Evolutionary conservation across 2,888 invertebrate species (phyloP).

Genomic region (Lepidocyrtinus sp.): DNA sequence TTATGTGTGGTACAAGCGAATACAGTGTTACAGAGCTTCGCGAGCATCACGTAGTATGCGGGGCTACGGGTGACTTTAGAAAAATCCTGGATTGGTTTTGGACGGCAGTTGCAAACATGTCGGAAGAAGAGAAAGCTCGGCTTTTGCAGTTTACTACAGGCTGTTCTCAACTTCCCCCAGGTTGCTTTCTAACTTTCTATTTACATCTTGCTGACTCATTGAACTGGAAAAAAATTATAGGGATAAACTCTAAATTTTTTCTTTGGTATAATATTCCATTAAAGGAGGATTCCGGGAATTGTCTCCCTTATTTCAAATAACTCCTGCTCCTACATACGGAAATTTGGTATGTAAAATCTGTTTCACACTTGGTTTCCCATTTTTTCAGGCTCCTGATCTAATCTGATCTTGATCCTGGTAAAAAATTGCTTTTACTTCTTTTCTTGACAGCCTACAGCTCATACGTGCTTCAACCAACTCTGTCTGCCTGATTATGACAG

Average conservation of each 20-base stretch:
- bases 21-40: conserved; percentile 93
- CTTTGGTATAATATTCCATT: not conserved
- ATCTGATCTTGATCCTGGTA: not conserved
- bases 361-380: not conserved
- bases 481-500: conserved; percentile 95
- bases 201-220: too few species aligned
- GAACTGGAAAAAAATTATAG: too few species aligned
- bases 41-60: conserved; percentile 88
- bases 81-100: conserved; percentile 92
- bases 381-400: too few species aligned
- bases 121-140: conserved; percentile 92
- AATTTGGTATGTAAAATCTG: conserved; percentile 88
- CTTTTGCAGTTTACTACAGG: conserved; percentile 91
- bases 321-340: conserved; percentile 90
- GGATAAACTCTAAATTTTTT: too few species aligned
- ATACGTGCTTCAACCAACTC: conserved; percentile 96
- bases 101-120: conserved; percentile 91
- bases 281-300: conserved; percentile 89
- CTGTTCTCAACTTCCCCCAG: conserved; percentile 86
- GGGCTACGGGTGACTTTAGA: conserved; percentile 82
- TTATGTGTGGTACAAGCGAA: conserved; percentile 94
- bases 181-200: too few species aligned
- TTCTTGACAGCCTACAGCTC: conserved; percentile 81
- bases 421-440: not conserved
- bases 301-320: conserved; percentile 92